Conservation (phyloP, 2,888 invertebrate genomes). For the Pyrocoelia pectoralis region DNA sequence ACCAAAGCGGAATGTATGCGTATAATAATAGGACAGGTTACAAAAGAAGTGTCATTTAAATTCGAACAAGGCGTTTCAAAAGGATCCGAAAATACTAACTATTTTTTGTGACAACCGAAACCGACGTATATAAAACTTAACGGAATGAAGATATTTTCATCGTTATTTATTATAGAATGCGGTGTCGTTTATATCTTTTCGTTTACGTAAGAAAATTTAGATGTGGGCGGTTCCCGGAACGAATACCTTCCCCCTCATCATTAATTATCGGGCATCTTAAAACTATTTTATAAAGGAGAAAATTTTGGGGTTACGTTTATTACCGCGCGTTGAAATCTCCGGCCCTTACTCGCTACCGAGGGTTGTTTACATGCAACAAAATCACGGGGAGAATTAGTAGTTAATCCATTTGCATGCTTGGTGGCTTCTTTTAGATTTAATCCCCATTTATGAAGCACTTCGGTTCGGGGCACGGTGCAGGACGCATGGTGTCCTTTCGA, state of each 20-base stretch:
- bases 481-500: constrained; percentile 38
- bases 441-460: constrained; percentile 28
- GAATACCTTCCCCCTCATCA: constrained; percentile 28
- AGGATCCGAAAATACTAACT: constrained; percentile 47
- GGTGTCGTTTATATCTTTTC: constrained; percentile 32
- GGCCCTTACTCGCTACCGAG: not conserved
- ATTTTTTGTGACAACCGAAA: constrained; percentile 46
- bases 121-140: constrained; percentile 21
- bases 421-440: constrained; percentile 29
- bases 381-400: constrained; percentile 40
- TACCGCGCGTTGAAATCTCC: not conserved
- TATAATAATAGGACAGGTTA: constrained; percentile 53
- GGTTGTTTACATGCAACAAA: constrained; percentile 24
- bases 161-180: constrained; percentile 40
- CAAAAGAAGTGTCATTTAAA: constrained; percentile 51
- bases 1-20: constrained; percentile 44
- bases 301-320: not conserved
- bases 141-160: constrained; percentile 48
- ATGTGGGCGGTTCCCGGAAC: constrained; percentile 42
- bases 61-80: constrained; percentile 49
- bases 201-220: constrained; percentile 31
- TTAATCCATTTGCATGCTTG: constrained; percentile 47
- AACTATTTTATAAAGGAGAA: not conserved
- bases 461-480: constrained; percentile 33
- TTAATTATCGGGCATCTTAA: not conserved